Percentiles rank a stretch among this genome's conserved stretches.
phyloP scores from a whole-genome alignment of 2,113 vertebrate genomes.

The Sprattus sprattus region DNA sequence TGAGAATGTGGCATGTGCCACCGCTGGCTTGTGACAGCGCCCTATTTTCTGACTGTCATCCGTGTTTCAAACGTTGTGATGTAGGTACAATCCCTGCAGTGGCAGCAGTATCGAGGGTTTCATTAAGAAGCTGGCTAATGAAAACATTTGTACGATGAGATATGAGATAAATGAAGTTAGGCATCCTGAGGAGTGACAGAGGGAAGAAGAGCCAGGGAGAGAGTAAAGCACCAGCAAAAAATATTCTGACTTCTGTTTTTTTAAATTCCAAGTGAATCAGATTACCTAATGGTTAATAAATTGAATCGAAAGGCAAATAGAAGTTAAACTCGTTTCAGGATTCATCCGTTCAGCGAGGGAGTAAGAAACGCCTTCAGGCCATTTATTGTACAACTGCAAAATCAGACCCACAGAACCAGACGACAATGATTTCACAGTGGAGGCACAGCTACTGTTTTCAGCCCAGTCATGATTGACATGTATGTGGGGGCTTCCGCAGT shows the following conservation, averaged over 20 bases:
- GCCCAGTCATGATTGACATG: not conserved
- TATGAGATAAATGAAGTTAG: not conserved
- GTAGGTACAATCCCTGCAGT: not conserved
- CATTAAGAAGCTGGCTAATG: not conserved
- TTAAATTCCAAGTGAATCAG: not conserved
- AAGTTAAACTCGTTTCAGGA: not conserved
- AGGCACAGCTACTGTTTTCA: not conserved
- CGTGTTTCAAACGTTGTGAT: not conserved
- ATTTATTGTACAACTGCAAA: not conserved
- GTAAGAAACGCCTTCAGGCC: not conserved
- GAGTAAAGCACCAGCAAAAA: slow-evolving; percentile 17
- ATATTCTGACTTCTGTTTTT: not conserved
- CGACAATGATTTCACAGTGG: not conserved
- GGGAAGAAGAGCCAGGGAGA: slow-evolving; percentile 22
- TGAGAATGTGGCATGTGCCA: not conserved
- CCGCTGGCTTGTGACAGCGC: not conserved
- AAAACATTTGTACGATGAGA: not conserved
- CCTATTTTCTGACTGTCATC: not conserved
- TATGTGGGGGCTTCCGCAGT: not conserved
- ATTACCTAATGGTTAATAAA: not conserved
- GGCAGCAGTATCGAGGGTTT: not conserved
- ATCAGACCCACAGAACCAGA: not conserved
- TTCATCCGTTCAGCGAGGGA: not conserved
- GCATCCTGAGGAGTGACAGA: slow-evolving; percentile 26
- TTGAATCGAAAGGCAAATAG: not conserved